Evolutionary conservation across 2,888 invertebrate genomes (phyloP), one percentile per base, ranked within the genome.

Genomic region (Podotricha telesiphe): DNA sequence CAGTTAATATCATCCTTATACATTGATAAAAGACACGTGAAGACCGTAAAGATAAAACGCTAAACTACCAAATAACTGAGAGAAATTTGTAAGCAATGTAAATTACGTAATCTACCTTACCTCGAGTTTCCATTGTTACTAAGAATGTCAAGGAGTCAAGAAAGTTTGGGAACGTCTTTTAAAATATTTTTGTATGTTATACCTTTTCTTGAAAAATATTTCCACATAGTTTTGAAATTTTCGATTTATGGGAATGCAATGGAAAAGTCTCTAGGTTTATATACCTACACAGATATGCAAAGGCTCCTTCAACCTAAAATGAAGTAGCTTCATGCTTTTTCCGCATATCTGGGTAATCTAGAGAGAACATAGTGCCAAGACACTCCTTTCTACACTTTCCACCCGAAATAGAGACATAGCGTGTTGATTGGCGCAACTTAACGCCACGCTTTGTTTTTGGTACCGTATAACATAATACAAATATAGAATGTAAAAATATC

Each of bases 1-100:
- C 20, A 58, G 58, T 42, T 58, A 20, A 20, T 42, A 58, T 58
- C 40, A 40, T 40, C 20, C 58, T 40, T 15, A 15, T 15, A 40
- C 20, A 8, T 19, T 37, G 55, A 55, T 55, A 56, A 56, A 56
- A 56, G 56, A 8, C 37, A 42, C 20, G 15, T 58, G 20, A 58
- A 40, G 15, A 20, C 20, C 40, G 37, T 66, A 50, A 50, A 66
- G 65, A 66, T 48, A 58, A 66, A 20, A 22, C 45, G 20, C 19
- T 28, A 66, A 66, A 59, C 15, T 50, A 59, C 50, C 37, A 59
- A 59, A 59, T 66, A 66, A 59, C 59, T 51, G 59, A 59, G 66
- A 59, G 66, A 66, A 66, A 66, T 59, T 59, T 47, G 58, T 58
- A 66, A 59, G 59, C 58, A 59, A 66, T 66, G 15, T 66, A n/a